phyloP scores from a whole-genome alignment of 2,888 invertebrate species.

The Chymomyza procnemis region DNA sequence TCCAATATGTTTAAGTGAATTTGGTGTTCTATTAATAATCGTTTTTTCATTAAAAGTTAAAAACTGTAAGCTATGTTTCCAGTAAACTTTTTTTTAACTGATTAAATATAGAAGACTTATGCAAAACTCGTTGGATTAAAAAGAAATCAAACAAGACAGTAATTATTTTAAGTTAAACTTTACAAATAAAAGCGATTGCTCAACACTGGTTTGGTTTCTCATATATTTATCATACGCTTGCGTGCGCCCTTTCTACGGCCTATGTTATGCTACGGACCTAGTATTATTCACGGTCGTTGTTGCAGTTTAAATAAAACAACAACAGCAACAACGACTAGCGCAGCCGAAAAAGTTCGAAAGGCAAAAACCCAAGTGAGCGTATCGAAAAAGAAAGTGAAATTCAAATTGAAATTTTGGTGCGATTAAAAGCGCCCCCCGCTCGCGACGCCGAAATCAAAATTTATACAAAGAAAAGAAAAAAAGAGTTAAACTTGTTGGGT shows the following conservation, averaged over 20 bases:
- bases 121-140: too few relatives aligned
- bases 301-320: constrained; percentile 50
- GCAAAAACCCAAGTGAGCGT: constrained; percentile 74
- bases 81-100: too few relatives aligned
- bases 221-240: background rate
- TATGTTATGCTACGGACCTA: background rate
- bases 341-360: constrained; percentile 69
- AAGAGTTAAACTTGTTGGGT: constrained; percentile 17
- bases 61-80: too few relatives aligned
- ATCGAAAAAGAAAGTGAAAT: constrained; percentile 78
- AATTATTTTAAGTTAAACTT: too few relatives aligned
- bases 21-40: too few relatives aligned
- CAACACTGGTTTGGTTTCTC: too few relatives aligned
- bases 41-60: too few relatives aligned
- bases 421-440: constrained; percentile 54
- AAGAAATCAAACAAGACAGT: too few relatives aligned
- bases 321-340: constrained; percentile 22
- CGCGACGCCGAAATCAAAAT: background rate
- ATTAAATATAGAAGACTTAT: too few relatives aligned
- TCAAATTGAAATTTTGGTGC: constrained; percentile 73
- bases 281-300: constrained; percentile 63
- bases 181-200: too few relatives aligned
- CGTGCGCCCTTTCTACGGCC: constrained; percentile 2
- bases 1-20: too few relatives aligned
- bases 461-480: background rate